A percentile compares a stretch with the other conserved stretches of the same genome.
These are phyloP conservation scores for Lipophrys pholis DNA, from an alignment of 2,113 vertebrate genomes.

Conservation along the genomic window DNA sequence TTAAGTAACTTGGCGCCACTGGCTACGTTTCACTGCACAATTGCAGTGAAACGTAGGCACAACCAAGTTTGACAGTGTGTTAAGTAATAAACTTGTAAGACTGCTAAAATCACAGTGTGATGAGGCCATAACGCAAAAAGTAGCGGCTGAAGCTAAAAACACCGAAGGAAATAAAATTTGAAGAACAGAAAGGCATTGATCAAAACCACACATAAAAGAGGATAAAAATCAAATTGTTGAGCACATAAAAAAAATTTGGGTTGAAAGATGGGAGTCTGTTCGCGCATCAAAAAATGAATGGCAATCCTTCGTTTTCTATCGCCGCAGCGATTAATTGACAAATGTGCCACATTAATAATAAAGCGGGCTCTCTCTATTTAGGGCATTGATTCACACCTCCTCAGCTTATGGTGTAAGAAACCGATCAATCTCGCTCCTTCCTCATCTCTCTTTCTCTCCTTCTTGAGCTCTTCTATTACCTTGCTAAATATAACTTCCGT, in stretches of 20 bases:
- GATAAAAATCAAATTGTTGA: slow-evolving; percentile 31
- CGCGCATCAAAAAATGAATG: slow-evolving; percentile 23
- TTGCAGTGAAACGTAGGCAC: no score
- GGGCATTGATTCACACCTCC: slow-evolving; percentile 79
- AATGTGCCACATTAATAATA: slow-evolving; percentile 77
- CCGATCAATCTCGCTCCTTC: slow-evolving; percentile 71
- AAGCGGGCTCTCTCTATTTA: slow-evolving; percentile 69
- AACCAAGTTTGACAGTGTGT: no score
- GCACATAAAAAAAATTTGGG: slow-evolving; percentile 18
- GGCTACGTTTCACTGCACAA: no score
- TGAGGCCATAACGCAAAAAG: background rate
- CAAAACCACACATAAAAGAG: slow-evolving; percentile 28
- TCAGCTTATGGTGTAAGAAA: slow-evolving; percentile 69
- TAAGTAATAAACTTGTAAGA: no score
- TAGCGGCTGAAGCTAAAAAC: background rate
- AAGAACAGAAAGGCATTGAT: slow-evolving; percentile 21
- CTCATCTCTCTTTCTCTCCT: slow-evolving; percentile 52
- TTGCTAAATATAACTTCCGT: slow-evolving; percentile 79
- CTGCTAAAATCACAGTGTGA: no score
- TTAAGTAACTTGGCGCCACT: no score
- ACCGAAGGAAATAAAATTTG: slow-evolving; percentile 13
- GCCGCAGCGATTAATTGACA: slow-evolving; percentile 69
- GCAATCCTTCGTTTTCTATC: slow-evolving; percentile 59
- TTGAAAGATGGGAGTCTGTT: slow-evolving; percentile 35
- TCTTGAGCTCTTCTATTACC: slow-evolving; percentile 69